Evolutionary conservation across 1,140 invertebrate genomes (phyloP), one percentile per base, ranked within the genome.

Genomic region (Scaptomyza graminum): DNA sequence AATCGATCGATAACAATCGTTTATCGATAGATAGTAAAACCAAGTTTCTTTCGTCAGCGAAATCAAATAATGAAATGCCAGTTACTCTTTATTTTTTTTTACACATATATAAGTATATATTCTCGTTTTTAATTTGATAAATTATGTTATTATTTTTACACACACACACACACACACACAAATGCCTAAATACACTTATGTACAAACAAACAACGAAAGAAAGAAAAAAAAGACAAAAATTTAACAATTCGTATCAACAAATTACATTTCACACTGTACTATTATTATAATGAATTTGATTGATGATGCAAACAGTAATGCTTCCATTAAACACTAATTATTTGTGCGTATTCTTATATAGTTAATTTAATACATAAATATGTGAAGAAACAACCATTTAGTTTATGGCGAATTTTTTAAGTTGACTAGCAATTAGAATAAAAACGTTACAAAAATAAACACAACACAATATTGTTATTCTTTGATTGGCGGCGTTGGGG

Each of bases 261-360:
- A 34, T 50, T 52, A 71, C 61, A 52, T 52, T 51, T 51, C 76
- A 85, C 76, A 85, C 43, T 84, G 77, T 85, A 80, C 68, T 31
- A 31, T 31, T 25, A 81, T 34, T 25, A 87, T 84, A 82, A 81
- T 84, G 80, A 81, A 84, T 76, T 84, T 87, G 85, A 74, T 81
- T 85, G 74, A 50, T 59, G 37, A 59, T 77, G 74, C 74, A 74
- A 74, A 88, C 74, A 85, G 75, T 88, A 76, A 87, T 88, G 75
- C 84, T 87, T 87, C 84, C 84, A 87, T 83, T 89, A 73, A 76
- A 79, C 75, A 89, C 57, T 69, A 73, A 67, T 44, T 15, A 41
- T 34, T 44, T 70, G 79, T 84, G 84, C 75, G 76, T 89, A 89
- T 76, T 83, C 83, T 87, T 87, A 83, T 87, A 71, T 88, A 88